A percentile compares a stretch with the other conserved stretches of the same genome.
These are phyloP conservation scores for Bombylius discolor DNA, from an alignment of 2,888 invertebrate genomes.

Conservation along the genomic window DNA sequence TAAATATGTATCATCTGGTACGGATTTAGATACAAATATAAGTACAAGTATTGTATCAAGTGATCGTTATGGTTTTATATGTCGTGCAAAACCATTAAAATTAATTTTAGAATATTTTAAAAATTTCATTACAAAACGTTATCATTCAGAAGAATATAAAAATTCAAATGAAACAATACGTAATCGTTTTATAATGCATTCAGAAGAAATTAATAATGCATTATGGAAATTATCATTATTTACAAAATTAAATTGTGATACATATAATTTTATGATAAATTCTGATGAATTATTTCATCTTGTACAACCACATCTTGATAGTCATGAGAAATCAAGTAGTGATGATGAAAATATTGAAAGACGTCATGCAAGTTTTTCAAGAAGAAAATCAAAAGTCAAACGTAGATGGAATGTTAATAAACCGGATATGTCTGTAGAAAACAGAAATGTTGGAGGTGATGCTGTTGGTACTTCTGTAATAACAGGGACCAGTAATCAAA, in stretches of 20 bases:
- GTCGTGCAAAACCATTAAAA: slow-evolving; percentile 21
- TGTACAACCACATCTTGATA: slow-evolving; percentile 25
- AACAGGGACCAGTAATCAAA: no score
- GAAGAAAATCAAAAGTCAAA: slow-evolving; percentile 26
- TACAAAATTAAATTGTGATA: slow-evolving; percentile 22
- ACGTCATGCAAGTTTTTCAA: slow-evolving; percentile 24
- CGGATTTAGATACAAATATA: slow-evolving; percentile 10
- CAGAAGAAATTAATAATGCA: slow-evolving; percentile 28
- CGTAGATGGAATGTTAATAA: slow-evolving; percentile 7
- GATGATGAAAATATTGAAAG: slow-evolving; percentile 28
- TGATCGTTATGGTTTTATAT: slow-evolving; percentile 25
- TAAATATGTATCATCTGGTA: slow-evolving; percentile 8
- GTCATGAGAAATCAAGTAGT: slow-evolving; percentile 27
- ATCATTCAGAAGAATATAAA: slow-evolving; percentile 30
- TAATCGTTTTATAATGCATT: slow-evolving; percentile 23
- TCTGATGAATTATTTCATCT: slow-evolving; percentile 27
- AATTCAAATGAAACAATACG: slow-evolving; percentile 22
- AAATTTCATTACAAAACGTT: slow-evolving; percentile 27
- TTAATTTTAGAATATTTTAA: slow-evolving; percentile 26
- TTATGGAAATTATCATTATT: slow-evolving; percentile 31
- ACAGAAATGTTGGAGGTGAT: background rate
- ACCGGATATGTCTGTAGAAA: no score
- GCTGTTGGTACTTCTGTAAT: background rate
- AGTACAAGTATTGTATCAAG: slow-evolving; percentile 13
- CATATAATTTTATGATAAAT: slow-evolving; percentile 19